A percentile compares a stretch with the other conserved stretches of the same genome.
phyloP scores from a whole-genome alignment of 2,113 vertebrate genomes.

The Anarhynchus alexandrinus region DNA sequence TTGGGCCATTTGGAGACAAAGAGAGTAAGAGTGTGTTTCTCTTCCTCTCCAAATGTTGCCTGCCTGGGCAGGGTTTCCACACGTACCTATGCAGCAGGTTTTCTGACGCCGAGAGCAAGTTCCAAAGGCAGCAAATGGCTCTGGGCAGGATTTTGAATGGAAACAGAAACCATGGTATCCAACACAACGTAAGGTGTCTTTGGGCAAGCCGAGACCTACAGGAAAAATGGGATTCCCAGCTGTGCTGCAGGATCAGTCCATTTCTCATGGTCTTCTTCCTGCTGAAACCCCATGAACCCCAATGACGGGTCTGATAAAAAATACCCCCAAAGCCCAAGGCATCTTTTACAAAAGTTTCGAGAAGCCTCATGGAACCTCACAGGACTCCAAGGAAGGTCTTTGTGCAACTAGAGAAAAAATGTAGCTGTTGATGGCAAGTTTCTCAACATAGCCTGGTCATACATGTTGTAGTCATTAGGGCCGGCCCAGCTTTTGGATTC shows the following conservation, averaged over 20 bases:
- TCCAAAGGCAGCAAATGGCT: not conserved
- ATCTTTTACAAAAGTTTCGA: not conserved
- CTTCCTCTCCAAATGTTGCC: not conserved
- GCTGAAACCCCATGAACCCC: not conserved
- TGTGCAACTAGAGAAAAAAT: not conserved
- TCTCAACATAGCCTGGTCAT: not conserved
- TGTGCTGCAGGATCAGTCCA: not conserved
- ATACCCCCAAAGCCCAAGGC: not conserved
- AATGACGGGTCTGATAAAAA: not conserved
- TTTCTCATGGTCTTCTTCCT: not conserved
- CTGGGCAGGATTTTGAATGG: not conserved
- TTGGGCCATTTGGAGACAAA: not conserved
- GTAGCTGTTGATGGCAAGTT: not conserved
- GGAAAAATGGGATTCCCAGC: not conserved
- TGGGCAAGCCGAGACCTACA: not conserved
- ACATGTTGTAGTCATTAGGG: not conserved
- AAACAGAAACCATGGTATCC: not conserved
- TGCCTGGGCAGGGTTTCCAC: not conserved
- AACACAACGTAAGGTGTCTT: conserved; percentile 9
- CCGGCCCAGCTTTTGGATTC: not conserved
- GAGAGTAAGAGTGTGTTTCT: not conserved
- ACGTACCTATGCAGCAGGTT: conserved; percentile 25
- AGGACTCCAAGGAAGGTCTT: not conserved
- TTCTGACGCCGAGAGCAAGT: not conserved
- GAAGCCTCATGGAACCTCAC: not conserved